A percentile compares a stretch with the other conserved stretches of the same genome.
phyloP scores from a whole-genome alignment of 2,888 invertebrate species.

The Leptura quadrifasciata region DNA sequence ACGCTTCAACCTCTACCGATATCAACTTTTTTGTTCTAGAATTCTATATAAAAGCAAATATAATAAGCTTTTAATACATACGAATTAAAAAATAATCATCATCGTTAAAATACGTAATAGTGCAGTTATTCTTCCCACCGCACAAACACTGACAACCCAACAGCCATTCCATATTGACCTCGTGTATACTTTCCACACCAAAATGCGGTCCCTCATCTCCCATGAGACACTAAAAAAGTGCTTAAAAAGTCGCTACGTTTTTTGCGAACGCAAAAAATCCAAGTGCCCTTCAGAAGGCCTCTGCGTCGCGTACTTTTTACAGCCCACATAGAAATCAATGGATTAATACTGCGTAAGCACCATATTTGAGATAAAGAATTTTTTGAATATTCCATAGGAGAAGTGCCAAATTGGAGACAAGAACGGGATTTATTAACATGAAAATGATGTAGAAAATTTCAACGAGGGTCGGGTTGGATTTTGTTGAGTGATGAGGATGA shows the following conservation, averaged over 20 bases:
- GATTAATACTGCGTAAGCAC: background rate
- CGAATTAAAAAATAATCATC: conserved; percentile 19
- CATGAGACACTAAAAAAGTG: background rate
- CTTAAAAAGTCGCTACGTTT: background rate
- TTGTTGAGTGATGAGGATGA: conserved; percentile 18
- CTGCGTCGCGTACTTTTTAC: background rate
- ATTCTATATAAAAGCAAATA: too few species aligned
- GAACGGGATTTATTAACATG: conserved; percentile 5
- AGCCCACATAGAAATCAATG: background rate
- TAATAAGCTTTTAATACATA: background rate
- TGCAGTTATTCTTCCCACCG: background rate
- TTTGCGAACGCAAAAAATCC: conserved; percentile 8
- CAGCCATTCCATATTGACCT: conserved; percentile 11
- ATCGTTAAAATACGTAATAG: background rate
- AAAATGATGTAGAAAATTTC: conserved; percentile 3
- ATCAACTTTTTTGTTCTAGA: too few species aligned
- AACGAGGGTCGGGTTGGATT: background rate
- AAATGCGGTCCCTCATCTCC: background rate
- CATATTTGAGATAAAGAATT: background rate
- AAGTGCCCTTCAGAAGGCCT: background rate
- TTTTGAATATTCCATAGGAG: background rate
- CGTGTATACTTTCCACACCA: background rate
- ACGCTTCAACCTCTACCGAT: too few species aligned
- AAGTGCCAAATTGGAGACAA: background rate
- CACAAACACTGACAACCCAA: conserved; percentile 15